Base-by-base conservation (phyloP, 1,140 invertebrate species). In the Bombus confusus region DNA sequence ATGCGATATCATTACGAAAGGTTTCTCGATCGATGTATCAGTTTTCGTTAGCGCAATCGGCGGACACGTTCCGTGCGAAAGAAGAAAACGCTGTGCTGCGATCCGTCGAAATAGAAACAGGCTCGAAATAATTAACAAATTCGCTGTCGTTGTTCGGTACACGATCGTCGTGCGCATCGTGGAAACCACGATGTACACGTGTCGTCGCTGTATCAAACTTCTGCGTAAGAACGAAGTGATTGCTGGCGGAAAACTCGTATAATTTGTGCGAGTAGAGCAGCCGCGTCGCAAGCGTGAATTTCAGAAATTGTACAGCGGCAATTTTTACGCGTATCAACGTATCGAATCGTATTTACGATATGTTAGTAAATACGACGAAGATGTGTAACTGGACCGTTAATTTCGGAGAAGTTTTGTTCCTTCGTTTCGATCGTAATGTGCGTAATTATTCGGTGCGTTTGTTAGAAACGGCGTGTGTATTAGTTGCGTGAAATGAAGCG, bases 91-190 rank as follows among this genome's bases (percentile, higher is more conserved):
- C 22, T 8, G 18, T 1, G 47, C 18, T 52, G 6, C 18, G 0
- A 62, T 62, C 59, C 10, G 28, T n/a, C 10, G 10, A 39, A 28
- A 28, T 8, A 31, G 18, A 69, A 39, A 4, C 43, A 34, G 25
- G 37, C 52, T 69, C 15, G 78, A 80, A 71, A 57, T 80, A 52
- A 80, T 74, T 59, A 57, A 22, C 5, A n/a, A n/a, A n/a, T n/a
- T n/a, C n/a, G 31, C 0, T 69, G 28, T 34, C 47, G 4, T 43
- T 79, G 15, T 79, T 47, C 62, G 12, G 10, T 25, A 6, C 22
- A 28, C n/a, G 12, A 34, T 68, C 41, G 12, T 68, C 41, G 12
- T 47, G 31, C 28, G n/a, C 12, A 22, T 47, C 57, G 25, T 37
- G 22, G 28, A 0, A 47, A 34, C 22, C 62, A 25, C 28, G 2